Evolutionary conservation across 2,797 vertebrate genomes (phyloP).

Genomic region (Harpagifer antarcticus): DNA sequence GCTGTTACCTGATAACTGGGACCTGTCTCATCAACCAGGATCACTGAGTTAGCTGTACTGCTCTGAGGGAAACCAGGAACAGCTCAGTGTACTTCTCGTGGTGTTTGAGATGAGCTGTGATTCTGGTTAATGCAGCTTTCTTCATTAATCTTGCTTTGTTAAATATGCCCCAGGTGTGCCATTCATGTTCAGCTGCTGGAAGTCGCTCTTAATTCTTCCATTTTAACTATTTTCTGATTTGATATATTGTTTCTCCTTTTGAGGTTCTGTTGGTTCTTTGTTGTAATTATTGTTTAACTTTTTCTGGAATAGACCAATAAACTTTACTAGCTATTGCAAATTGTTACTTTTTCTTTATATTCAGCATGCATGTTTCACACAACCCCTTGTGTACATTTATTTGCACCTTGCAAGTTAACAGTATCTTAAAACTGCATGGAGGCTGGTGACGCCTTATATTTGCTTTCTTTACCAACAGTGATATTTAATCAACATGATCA

Average conservation of each 20-base stretch:
- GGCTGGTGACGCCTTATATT: neutral
- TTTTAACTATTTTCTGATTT: slow-evolving; percentile 66
- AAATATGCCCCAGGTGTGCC: slow-evolving; percentile 64
- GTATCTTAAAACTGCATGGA: neutral
- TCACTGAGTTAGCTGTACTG: slow-evolving; percentile 12
- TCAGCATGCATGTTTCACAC: neutral
- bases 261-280: slow-evolving; percentile 88
- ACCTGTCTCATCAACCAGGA: slow-evolving; percentile 28
- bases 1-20: slow-evolving; percentile 67
- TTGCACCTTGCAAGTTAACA: neutral
- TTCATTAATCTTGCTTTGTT: slow-evolving; percentile 42
- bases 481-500: neutral
- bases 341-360: slow-evolving; percentile 14
- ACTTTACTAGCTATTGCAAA: slow-evolving; percentile 87
- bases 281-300: slow-evolving; percentile 87
- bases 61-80: neutral
- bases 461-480: neutral
- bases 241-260: slow-evolving; percentile 88
- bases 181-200: slow-evolving; percentile 82
- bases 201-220: slow-evolving; percentile 78
- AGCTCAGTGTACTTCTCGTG: neutral
- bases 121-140: slow-evolving; percentile 18
- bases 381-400: neutral
- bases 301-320: slow-evolving; percentile 93
- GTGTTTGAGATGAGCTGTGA: neutral